phyloP scores from a whole-genome alignment of 2,113 vertebrate genomes.

The Eublepharis macularius region DNA sequence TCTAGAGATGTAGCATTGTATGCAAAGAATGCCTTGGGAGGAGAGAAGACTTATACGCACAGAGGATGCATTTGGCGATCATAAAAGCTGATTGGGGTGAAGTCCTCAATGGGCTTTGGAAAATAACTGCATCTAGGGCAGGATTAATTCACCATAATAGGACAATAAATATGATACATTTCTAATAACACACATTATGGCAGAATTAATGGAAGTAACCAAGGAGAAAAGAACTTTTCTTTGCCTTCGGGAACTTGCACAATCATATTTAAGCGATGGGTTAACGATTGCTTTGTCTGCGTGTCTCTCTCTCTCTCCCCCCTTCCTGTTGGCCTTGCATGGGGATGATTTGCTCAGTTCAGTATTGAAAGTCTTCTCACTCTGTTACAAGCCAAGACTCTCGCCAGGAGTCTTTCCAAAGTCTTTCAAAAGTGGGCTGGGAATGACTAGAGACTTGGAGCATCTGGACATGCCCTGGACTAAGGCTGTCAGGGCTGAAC shows the following conservation, averaged over 20 bases:
- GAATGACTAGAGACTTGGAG: neutral
- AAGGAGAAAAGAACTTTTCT: neutral
- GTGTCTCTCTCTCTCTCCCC: slow-evolving; percentile 6
- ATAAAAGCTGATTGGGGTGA: slow-evolving; percentile 20
- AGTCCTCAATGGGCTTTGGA: neutral
- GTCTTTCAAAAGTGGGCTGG: neutral
- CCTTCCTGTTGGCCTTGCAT: neutral
- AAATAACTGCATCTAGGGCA: slow-evolving; percentile 35
- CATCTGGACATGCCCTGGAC: neutral
- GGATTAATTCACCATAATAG: slow-evolving; percentile 32
- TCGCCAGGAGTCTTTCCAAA: neutral
- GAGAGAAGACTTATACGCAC: neutral
- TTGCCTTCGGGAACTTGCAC: neutral
- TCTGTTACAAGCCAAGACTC: neutral
- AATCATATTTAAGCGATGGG: neutral
- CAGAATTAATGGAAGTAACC: neutral
- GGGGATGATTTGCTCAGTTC: neutral
- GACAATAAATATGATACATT: slow-evolving; percentile 28
- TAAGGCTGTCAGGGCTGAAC: no score
- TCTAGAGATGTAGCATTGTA: neutral
- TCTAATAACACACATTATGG: slow-evolving; percentile 14
- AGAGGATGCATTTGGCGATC: neutral
- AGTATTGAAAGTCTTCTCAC: neutral
- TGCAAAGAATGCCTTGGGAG: neutral
- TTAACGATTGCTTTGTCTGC: neutral